Conservation (phyloP, 2,888 invertebrate species). For the Dryobotodes eremita region DNA sequence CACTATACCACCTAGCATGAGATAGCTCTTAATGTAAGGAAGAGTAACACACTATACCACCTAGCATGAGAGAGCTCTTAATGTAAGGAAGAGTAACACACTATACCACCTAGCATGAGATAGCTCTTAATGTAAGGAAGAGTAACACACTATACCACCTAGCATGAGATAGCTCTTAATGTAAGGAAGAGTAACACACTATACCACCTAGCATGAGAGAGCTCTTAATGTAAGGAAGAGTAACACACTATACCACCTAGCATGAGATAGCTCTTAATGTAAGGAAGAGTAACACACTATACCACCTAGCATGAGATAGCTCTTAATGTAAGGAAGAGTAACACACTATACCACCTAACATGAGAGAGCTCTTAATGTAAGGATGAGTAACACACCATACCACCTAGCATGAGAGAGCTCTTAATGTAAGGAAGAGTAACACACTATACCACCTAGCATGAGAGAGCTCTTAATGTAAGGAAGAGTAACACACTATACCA, state of each 20-base stretch:
- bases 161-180: background rate
- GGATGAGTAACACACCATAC: too few relatives aligned
- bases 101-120: background rate
- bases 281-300: too few relatives aligned
- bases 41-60: background rate
- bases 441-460: background rate
- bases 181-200: too few relatives aligned
- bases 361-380: background rate
- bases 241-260: background rate
- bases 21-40: too few relatives aligned
- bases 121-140: too few relatives aligned
- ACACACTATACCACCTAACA: background rate
- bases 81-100: too few relatives aligned
- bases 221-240: too few relatives aligned
- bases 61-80: background rate
- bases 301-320: background rate
- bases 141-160: background rate
- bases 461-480: too few relatives aligned
- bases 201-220: background rate
- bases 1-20: background rate
- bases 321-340: too few relatives aligned
- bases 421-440: too few relatives aligned
- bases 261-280: background rate
- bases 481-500: background rate
- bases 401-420: background rate